Evolutionary conservation across 2,113 vertebrate species (phyloP).

Genomic region (Balaeniceps rex): DNA sequence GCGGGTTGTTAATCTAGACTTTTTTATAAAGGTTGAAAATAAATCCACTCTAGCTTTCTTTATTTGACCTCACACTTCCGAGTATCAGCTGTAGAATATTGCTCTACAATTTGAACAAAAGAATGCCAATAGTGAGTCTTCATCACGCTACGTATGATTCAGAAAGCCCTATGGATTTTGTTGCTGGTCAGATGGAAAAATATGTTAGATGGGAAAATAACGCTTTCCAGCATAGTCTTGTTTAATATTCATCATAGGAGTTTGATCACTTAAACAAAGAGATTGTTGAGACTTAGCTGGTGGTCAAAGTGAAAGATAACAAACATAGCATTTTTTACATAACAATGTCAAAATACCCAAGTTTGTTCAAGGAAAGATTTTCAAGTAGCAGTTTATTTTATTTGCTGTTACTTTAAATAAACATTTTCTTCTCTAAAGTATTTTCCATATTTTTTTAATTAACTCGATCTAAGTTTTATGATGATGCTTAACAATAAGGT

Average conservation of each 20-base stretch:
- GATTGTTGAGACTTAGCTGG: not conserved
- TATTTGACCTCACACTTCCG: not conserved
- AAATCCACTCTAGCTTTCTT: not conserved
- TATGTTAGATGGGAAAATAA: not conserved
- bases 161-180: not conserved
- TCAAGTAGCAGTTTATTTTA: not conserved
- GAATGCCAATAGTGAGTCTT: not conserved
- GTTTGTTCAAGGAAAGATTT: not conserved
- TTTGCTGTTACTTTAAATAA: not conserved
- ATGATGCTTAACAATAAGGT: not conserved
- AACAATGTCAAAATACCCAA: not conserved
- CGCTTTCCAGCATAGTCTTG: not conserved
- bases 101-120: not conserved
- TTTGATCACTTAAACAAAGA: not conserved
- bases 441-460: not conserved
- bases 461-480: not conserved
- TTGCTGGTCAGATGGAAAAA: slow-evolving; percentile 23
- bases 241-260: not conserved
- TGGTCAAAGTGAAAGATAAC: not conserved
- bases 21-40: not conserved
- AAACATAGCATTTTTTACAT: not conserved
- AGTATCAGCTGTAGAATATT: not conserved
- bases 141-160: not conserved
- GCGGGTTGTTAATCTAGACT: not conserved
- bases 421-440: not conserved